Conservation (phyloP, 1,140 invertebrate species). For the Atta cephalotes region DNA sequence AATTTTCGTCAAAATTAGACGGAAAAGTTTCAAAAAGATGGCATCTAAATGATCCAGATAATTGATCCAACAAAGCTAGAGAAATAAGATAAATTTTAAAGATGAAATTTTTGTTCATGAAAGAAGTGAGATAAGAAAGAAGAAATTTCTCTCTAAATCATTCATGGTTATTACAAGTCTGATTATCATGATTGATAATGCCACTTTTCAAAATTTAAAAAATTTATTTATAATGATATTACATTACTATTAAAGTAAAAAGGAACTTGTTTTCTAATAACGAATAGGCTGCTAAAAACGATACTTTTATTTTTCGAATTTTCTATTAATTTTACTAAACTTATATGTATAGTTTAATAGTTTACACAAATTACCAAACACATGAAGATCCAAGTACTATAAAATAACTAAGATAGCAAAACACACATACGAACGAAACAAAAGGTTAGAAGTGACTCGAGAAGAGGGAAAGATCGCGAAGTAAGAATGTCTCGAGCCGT, state of each 20-base stretch:
- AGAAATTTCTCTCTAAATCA: neutral
- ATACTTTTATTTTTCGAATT: neutral
- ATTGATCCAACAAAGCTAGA: neutral
- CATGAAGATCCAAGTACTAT: no score
- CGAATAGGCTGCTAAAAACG: no score
- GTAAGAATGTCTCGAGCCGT: slow-evolving; percentile 63
- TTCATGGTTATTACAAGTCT: neutral
- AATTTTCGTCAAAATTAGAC: slow-evolving; percentile 28
- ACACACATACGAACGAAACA: neutral
- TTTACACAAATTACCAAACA: neutral
- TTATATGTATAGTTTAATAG: neutral
- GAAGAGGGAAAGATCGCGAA: slow-evolving; percentile 48
- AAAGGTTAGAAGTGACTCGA: neutral
- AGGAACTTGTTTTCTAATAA: no score
- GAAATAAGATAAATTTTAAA: neutral
- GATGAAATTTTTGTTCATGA: neutral
- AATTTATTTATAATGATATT: neutral
- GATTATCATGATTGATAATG: neutral
- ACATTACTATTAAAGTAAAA: neutral
- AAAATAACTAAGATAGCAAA: neutral
- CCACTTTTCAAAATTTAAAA: neutral
- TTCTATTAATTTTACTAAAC: neutral
- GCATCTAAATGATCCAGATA: slow-evolving; percentile 72
- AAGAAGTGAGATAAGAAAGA: neutral
- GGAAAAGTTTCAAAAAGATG: slow-evolving; percentile 41